Evolutionary conservation across 2,113 vertebrate species (phyloP).

Genomic region (Amphiprion percula): DNA sequence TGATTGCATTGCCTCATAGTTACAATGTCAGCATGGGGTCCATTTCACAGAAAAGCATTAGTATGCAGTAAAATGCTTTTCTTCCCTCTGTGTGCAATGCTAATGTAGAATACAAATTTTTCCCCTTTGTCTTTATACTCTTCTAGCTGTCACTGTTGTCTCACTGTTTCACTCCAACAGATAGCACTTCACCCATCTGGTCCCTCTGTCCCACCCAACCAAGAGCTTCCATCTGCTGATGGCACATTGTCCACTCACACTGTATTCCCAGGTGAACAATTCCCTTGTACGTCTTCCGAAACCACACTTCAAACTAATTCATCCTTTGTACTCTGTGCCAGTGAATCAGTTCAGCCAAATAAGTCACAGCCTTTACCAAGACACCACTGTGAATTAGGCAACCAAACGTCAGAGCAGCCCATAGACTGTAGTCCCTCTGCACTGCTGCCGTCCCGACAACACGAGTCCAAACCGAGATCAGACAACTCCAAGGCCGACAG

Average conservation of each 20-base stretch:
- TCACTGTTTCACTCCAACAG: conserved; percentile 68
- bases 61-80: conserved; percentile 66
- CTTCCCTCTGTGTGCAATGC: conserved; percentile 29
- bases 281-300: conserved; percentile 49
- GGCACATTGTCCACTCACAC: conserved; percentile 53
- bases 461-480: conserved; percentile 36
- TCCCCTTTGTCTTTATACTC: conserved; percentile 25
- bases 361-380: conserved; percentile 56
- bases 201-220: conserved; percentile 58
- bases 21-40: conserved; percentile 63
- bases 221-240: conserved; percentile 58
- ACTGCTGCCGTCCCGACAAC: conserved; percentile 3
- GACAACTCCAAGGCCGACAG: conserved; percentile 36
- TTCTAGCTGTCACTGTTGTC: conserved; percentile 60
- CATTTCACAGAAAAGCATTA: conserved; percentile 66
- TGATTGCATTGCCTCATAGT: conserved; percentile 51
- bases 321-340: conserved; percentile 50
- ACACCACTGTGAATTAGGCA: conserved; percentile 50
- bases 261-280: conserved; percentile 56
- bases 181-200: conserved; percentile 54
- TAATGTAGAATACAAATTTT: conserved; percentile 35
- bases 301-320: conserved; percentile 45
- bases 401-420: conserved; percentile 48
- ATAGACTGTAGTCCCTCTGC: conserved; percentile 30
- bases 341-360: conserved; percentile 43